Evolutionary conservation across 37 sponge, comb jelly and placozoan species (phyloP).

Genomic region (Agelas oroides): DNA sequence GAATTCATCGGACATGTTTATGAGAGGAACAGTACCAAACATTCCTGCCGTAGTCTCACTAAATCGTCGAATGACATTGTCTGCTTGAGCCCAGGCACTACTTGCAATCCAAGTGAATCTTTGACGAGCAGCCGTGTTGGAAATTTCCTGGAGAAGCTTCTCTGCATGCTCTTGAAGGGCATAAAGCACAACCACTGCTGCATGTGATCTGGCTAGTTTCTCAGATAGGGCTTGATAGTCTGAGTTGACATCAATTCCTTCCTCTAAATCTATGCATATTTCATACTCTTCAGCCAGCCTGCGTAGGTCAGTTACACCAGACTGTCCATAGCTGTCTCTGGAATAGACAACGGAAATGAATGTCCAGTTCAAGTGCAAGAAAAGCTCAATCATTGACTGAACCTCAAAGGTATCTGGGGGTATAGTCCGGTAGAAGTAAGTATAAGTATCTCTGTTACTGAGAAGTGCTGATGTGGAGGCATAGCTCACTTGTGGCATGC

Average conservation of each 20-base stretch:
- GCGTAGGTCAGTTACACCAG: constrained; percentile 47
- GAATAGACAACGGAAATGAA: constrained; percentile 51
- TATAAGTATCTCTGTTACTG: constrained; percentile 60
- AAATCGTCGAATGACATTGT: background rate
- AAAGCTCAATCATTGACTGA: constrained; percentile 71
- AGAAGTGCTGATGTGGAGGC: constrained; percentile 71
- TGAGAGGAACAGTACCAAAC: constrained; percentile 50
- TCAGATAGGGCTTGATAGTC: background rate
- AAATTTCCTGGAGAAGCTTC: background rate
- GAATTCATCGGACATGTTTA: constrained; percentile 23
- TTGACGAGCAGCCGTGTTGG: background rate
- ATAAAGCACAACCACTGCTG: constrained; percentile 53
- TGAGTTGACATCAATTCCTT: background rate
- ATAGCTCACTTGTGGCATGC: constrained; percentile 81
- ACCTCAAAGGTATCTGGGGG: constrained; percentile 76
- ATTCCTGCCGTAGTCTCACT: constrained; percentile 44
- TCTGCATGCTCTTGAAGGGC: background rate
- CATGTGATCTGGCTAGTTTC: constrained; percentile 6
- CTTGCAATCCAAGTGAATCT: constrained; percentile 80
- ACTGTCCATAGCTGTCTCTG: constrained; percentile 45
- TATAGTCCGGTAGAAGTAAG: constrained; percentile 76
- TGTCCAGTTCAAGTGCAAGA: constrained; percentile 50
- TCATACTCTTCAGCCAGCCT: background rate
- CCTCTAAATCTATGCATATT: constrained; percentile 47
- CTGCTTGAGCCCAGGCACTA: constrained; percentile 68